Conservation (phyloP, 1,140 invertebrate species). For the Ectropis grisescens region DNA sequence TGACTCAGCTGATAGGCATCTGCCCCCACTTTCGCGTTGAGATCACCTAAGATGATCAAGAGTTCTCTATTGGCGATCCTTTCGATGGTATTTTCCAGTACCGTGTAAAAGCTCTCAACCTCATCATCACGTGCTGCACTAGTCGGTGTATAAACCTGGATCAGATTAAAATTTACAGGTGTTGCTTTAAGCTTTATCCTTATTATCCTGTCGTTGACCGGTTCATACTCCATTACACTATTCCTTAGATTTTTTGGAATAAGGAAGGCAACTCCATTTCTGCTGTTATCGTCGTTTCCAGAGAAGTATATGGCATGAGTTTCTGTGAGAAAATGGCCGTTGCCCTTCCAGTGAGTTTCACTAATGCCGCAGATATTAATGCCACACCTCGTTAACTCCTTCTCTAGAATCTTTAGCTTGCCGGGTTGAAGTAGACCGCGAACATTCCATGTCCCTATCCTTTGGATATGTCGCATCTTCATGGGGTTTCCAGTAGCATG, state of each 20-base stretch:
- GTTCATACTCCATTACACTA: not conserved
- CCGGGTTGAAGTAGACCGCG: not conserved
- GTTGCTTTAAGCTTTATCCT: no score
- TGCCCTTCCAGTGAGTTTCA: slow-evolving; percentile 14
- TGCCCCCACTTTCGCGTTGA: no score
- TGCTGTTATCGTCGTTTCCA: slow-evolving; percentile 10
- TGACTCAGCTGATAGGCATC: not conserved
- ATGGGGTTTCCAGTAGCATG: not conserved
- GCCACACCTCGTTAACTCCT: slow-evolving; percentile 2
- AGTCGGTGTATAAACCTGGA: no score
- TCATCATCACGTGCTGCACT: no score
- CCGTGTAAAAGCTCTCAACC: no score
- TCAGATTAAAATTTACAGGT: no score
- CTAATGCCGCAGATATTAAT: slow-evolving; percentile 13
- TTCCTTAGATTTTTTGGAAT: slow-evolving; percentile 1
- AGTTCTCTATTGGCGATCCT: no score
- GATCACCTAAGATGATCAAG: no score
- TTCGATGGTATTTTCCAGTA: no score
- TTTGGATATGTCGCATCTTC: not conserved
- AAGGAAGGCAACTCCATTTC: slow-evolving; percentile 10
- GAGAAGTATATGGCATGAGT: slow-evolving; percentile 6
- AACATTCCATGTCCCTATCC: not conserved
- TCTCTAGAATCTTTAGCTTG: slow-evolving; percentile 1
- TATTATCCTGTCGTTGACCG: no score
- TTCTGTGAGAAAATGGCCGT: slow-evolving; percentile 13